Percentiles rank a stretch among this genome's conserved stretches.
These are phyloP conservation scores for Drosophila buzzatii DNA, from an alignment of 2,888 invertebrate genomes.

Conservation along the genomic window DNA sequence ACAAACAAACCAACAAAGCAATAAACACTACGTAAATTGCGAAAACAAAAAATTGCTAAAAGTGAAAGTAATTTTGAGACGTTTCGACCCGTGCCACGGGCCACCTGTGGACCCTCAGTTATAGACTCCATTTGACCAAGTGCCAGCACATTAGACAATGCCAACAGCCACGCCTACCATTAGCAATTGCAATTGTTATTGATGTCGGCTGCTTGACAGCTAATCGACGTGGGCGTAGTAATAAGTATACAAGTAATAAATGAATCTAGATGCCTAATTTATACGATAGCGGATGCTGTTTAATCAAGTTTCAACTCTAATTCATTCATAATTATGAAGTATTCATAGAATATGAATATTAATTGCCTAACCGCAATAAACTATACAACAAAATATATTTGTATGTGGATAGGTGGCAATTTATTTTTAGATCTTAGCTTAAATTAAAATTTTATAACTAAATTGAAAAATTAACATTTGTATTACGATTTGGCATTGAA, in stretches of 20 bases:
- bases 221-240: constrained; percentile 37
- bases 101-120: background rate
- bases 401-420: too few species aligned
- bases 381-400: too few species aligned
- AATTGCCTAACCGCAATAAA: too few species aligned
- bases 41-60: constrained; percentile 60
- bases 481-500: too few species aligned
- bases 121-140: constrained; percentile 7
- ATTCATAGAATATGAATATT: too few species aligned
- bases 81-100: background rate
- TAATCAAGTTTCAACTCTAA: too few species aligned
- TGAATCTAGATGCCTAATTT: background rate
- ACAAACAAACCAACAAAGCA: constrained; percentile 22
- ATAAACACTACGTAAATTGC: constrained; percentile 49
- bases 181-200: constrained; percentile 9
- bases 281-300: background rate
- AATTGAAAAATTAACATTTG: too few species aligned
- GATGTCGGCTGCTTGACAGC: constrained; percentile 3
- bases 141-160: constrained; percentile 26
- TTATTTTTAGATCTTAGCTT: too few species aligned
- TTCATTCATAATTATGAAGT: too few species aligned
- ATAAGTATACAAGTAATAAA: constrained; percentile 40
- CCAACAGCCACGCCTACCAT: constrained; percentile 43
- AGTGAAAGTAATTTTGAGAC: constrained; percentile 62
- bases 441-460: too few species aligned